phyloP scores from a whole-genome alignment of 2,888 invertebrate genomes.

The Eupithecia vulgata region DNA sequence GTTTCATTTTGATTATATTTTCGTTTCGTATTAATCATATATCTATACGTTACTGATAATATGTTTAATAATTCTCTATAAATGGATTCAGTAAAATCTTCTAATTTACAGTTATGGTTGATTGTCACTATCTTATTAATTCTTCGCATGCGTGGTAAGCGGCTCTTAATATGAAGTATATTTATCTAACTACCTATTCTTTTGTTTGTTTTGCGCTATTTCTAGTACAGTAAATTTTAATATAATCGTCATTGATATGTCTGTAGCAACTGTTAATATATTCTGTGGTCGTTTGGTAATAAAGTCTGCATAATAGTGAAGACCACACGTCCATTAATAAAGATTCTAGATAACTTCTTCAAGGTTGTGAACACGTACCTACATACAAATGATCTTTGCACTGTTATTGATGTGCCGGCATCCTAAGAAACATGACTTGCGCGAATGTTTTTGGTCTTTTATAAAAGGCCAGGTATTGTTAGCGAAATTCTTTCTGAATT shows the following conservation, averaged over 20 bases:
- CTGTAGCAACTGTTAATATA: neutral
- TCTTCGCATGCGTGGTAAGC: neutral
- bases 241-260: neutral
- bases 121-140: neutral
- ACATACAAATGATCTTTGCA: neutral
- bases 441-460: neutral
- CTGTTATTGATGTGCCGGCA: neutral
- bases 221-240: neutral
- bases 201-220: neutral
- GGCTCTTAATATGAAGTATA: neutral
- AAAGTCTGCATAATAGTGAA: neutral
- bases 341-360: slow-evolving; percentile 2
- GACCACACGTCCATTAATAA: slow-evolving; percentile 1
- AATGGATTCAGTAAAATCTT: neutral
- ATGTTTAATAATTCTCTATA: neutral
- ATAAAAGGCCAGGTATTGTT: neutral
- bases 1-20: neutral
- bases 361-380: neutral
- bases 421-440: neutral
- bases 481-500: no score
- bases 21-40: neutral
- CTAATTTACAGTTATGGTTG: neutral
- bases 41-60: no score
- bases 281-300: neutral
- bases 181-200: neutral